Base-by-base conservation (phyloP, 2,888 invertebrate species). In the Byasa hedistus region DNA sequence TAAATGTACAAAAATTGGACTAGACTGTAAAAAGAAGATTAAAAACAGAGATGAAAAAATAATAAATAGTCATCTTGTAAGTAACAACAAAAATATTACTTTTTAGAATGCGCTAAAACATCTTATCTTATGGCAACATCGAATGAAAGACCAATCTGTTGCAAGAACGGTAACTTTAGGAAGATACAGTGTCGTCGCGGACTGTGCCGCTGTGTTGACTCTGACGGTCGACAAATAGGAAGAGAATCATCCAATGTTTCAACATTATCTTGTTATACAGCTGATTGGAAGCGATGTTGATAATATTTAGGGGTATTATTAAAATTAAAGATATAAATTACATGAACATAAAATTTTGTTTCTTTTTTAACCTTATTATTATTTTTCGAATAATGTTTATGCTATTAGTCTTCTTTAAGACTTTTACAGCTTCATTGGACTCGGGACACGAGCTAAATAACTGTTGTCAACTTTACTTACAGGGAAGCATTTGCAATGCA, bases 101-200 rank as follows among this genome's bases (percentile, higher is more conserved):
- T 82, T 84, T 21, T 80, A 95, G 95, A 94, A 80, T 95, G 95
- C 76, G 94, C 94, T 0, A 81, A 93, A 76, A 93, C 94, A 0
- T 78, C 85, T 2, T 73, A 83, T 24, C 65, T 93, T 12, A 83
- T 94, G 81, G 75, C 78, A 0, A 78, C 82, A 58, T 84, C 87
- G 0, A 72, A 75, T 1, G 91, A 92, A 70, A 79, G 86, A 58
- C 95, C 95, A 0, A 80, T 86, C 0, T 95, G 95, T 75, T 93
- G 93, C 72, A 74, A 77, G 10, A 94, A 94, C 78, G 95, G 95
- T 19, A 95, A 94, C 78, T 95, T 93, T 77, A 84, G 93, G 61
- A 74, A 76, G 5, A 85, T 93, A 59, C 95, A 95, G 75, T 95
- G 94, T 75, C 90, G 93, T 10, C 89, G 93, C 2, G 93, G 94